A percentile compares a stretch with the other conserved stretches of the same genome.
These are phyloP conservation scores for Candoia aspera DNA, from an alignment of 2,113 vertebrate genomes.

Conservation along the genomic window DNA sequence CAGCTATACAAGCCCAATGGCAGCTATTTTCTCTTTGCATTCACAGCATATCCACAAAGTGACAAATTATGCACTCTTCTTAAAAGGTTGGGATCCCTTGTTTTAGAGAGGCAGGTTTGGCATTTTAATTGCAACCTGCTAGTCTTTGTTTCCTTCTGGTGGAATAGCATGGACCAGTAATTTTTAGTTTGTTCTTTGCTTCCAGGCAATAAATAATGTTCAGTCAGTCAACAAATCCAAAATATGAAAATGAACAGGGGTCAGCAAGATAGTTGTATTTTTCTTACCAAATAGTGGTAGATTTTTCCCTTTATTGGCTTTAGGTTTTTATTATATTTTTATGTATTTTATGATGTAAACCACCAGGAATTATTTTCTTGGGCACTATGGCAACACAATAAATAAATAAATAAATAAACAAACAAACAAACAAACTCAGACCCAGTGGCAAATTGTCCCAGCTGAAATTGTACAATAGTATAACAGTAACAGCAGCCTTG, in stretches of 20 bases:
- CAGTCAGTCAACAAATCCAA: not conserved
- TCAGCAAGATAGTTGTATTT: not conserved
- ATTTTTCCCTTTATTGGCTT: no score
- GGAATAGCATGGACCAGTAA: not conserved
- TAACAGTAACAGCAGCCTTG: not conserved
- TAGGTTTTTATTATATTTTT: no score
- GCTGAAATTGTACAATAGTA: not conserved
- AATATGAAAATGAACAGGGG: not conserved
- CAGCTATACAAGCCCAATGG: not conserved
- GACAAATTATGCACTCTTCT: no score
- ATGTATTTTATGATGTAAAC: no score
- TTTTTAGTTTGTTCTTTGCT: not conserved
- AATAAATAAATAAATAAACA: not conserved
- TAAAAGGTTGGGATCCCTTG: no score
- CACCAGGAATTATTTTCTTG: not conserved
- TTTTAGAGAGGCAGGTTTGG: not conserved
- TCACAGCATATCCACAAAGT: no score
- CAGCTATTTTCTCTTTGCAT: not conserved
- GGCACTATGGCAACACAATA: not conserved
- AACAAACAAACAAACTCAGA: not conserved
- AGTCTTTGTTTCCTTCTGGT: not conserved
- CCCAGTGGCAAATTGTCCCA: not conserved
- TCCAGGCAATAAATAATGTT: not conserved
- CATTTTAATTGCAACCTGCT: not conserved
- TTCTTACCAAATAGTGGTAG: not conserved